phyloP scores from a whole-genome alignment of 2,888 invertebrate genomes.

The Isotomurus palustris region DNA sequence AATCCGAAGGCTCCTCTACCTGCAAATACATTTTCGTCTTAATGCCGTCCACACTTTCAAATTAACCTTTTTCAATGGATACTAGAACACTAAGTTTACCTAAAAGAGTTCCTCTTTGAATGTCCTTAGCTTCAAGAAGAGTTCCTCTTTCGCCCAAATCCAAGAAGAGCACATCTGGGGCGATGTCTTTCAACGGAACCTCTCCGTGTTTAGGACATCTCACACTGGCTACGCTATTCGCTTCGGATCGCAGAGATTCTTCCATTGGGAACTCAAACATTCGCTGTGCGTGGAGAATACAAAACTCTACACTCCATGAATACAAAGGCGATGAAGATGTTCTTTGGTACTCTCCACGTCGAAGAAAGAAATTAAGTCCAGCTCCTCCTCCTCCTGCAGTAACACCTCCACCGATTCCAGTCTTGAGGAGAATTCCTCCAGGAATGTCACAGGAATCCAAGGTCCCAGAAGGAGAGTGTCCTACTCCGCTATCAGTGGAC shows the following conservation, averaged over 20 bases:
- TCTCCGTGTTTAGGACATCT: slow-evolving; percentile 74
- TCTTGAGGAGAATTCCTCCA: slow-evolving; percentile 35
- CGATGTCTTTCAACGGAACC: slow-evolving; percentile 70
- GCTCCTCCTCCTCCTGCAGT: slow-evolving; percentile 31
- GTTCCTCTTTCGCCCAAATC: slow-evolving; percentile 80
- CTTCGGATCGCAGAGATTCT: slow-evolving; percentile 11
- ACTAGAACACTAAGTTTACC: slow-evolving; percentile 21
- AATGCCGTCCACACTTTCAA: too few relatives aligned
- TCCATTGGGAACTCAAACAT: slow-evolving; percentile 23
- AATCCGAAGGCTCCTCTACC: slow-evolving; percentile 99
- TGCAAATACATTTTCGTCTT: slow-evolving; percentile 48
- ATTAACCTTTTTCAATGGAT: neutral
- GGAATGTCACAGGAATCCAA: slow-evolving; percentile 37
- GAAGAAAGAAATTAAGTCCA: slow-evolving; percentile 45
- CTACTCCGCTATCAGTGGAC: slow-evolving; percentile 46
- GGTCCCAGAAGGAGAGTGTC: slow-evolving; percentile 42
- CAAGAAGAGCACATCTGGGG: slow-evolving; percentile 80
- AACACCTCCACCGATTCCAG: slow-evolving; percentile 32
- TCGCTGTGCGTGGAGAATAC: slow-evolving; percentile 61
- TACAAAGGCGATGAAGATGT: slow-evolving; percentile 54
- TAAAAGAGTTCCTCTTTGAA: slow-evolving; percentile 55
- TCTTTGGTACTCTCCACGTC: slow-evolving; percentile 29
- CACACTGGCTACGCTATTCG: slow-evolving; percentile 1
- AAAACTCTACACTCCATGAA: slow-evolving; percentile 92
- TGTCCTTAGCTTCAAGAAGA: slow-evolving; percentile 74